Conservation (phyloP, 2,113 vertebrate genomes). For the Actinemys pallida region DNA sequence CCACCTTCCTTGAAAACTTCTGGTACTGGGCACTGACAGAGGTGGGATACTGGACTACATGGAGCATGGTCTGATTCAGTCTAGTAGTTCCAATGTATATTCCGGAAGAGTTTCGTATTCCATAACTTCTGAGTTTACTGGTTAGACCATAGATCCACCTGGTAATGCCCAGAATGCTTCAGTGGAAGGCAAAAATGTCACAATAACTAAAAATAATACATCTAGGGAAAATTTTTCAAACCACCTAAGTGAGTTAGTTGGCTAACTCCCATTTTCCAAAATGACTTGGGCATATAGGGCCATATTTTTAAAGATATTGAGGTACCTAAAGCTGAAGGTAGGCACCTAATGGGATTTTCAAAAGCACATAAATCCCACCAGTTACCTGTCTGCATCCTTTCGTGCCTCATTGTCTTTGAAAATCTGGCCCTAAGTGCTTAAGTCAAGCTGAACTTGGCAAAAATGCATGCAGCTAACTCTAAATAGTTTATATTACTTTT, state of each 20-base stretch:
- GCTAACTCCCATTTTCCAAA: neutral
- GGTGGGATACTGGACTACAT: neutral
- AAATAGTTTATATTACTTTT: too few relatives aligned
- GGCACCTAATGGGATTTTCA: neutral
- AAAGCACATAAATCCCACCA: neutral
- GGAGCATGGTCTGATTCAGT: neutral
- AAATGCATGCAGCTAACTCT: too few relatives aligned
- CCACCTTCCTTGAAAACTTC: neutral
- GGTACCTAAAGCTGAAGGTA: neutral
- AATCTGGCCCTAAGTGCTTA: too few relatives aligned
- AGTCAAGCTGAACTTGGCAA: too few relatives aligned
- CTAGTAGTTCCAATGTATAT: neutral
- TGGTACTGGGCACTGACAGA: neutral
- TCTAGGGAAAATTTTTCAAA: neutral
- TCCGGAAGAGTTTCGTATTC: neutral
- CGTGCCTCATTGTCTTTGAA: too few relatives aligned
- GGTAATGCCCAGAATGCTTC: neutral
- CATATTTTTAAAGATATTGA: neutral
- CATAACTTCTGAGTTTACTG: neutral
- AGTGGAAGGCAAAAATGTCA: neutral
- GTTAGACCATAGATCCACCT: neutral
- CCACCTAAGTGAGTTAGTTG: neutral
- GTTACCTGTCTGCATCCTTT: too few relatives aligned
- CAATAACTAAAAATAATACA: neutral
- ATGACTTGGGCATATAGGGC: neutral